phyloP scores from a whole-genome alignment of 2,888 invertebrate species.

The Linhomoeus sp. region DNA sequence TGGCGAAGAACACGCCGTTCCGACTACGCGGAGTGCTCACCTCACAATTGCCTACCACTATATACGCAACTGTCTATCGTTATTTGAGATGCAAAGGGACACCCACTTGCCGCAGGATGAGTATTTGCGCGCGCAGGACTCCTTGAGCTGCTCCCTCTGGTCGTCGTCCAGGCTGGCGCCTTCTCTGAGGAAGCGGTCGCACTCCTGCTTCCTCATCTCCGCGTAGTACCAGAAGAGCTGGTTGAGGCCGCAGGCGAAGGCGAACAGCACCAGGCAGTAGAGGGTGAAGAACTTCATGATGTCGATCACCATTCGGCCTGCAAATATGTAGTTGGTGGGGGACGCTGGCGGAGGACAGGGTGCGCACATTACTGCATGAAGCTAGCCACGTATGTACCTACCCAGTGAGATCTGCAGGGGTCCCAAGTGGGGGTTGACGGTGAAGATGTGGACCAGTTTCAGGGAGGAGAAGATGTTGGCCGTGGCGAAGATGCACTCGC shows the following conservation, averaged over 20 bases:
- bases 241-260: slow-evolving; percentile 73
- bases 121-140: slow-evolving; percentile 28
- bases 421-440: slow-evolving; percentile 74
- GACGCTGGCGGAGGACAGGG: not conserved
- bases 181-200: slow-evolving; percentile 7
- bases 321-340: not conserved
- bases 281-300: slow-evolving; percentile 81
- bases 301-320: slow-evolving; percentile 44
- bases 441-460: slow-evolving; percentile 73
- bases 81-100: too few species aligned
- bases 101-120: slow-evolving; percentile 31
- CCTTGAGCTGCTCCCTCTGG: slow-evolving; percentile 7
- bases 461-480: slow-evolving; percentile 89
- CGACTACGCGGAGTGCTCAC: too few species aligned
- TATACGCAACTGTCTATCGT: too few species aligned
- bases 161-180: too few species aligned
- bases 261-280: slow-evolving; percentile 63
- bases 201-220: slow-evolving; percentile 37
- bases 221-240: slow-evolving; percentile 85
- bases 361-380: not conserved
- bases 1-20: too few species aligned
- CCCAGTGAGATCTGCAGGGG: slow-evolving; percentile 77
- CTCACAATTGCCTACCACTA: too few species aligned
- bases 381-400: slow-evolving; percentile 2
- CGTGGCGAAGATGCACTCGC: slow-evolving; percentile 86